Evolutionary conservation across 1,140 invertebrate species (phyloP).

Genomic region (Atta cephalotes): DNA sequence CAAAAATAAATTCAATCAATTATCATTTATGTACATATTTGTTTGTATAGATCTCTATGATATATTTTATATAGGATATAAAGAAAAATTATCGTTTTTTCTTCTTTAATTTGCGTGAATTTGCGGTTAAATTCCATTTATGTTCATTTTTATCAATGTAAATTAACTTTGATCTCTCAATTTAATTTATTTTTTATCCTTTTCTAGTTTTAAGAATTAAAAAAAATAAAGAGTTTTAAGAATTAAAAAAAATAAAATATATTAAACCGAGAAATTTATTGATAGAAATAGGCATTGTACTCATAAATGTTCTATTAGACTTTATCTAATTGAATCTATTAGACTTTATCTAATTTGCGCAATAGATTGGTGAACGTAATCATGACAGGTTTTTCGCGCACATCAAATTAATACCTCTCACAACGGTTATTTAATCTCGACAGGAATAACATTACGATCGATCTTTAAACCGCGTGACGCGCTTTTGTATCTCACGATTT

Average conservation of each 20-base stretch:
- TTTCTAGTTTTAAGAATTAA: no score
- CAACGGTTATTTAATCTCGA: slow-evolving; percentile 15
- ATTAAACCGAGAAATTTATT: no score
- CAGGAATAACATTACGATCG: slow-evolving; percentile 14
- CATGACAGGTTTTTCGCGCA: neutral
- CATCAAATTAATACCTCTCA: slow-evolving; percentile 7
- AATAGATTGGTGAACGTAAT: neutral
- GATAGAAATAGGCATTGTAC: no score
- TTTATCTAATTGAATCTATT: neutral
- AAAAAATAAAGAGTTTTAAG: no score
- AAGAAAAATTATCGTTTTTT: neutral
- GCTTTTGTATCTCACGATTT: slow-evolving; percentile 28
- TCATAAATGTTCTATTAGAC: neutral
- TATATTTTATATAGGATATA: neutral
- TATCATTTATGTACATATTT: neutral
- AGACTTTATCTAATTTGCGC: neutral
- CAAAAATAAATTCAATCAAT: slow-evolving; percentile 7
- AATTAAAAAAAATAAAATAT: no score
- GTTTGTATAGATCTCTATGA: neutral
- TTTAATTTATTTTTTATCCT: no score
- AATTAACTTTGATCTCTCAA: no score
- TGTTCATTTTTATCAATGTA: no score
- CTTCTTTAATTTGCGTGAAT: neutral
- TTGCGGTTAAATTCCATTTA: neutral
- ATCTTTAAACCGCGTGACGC: slow-evolving; percentile 2